Percentiles rank a stretch among this genome's conserved stretches.
Evolutionary conservation across 1,140 invertebrate species (phyloP).

Genomic region (Anadara kagoshimensis): DNA sequence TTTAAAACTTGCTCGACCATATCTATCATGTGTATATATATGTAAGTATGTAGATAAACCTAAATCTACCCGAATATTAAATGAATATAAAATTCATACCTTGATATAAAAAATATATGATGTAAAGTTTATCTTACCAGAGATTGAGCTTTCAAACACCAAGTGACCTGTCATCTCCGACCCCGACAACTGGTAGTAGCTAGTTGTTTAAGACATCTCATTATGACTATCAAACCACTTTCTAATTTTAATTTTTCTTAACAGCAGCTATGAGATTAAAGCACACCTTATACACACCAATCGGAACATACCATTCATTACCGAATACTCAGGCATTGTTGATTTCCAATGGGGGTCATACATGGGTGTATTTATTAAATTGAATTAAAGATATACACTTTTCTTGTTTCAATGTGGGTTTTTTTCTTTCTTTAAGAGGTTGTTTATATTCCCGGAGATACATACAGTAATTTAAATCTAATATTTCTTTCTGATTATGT

Average conservation of each 20-base stretch:
- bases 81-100: too few relatives aligned
- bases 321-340: constrained; percentile 32
- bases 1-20: too few relatives aligned
- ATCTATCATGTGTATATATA: too few relatives aligned
- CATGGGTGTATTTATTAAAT: constrained; percentile 22
- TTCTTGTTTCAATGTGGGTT: constrained; percentile 19
- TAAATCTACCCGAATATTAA: too few relatives aligned
- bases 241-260: constrained; percentile 28
- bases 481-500: constrained; percentile 41
- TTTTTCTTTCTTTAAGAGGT: too few relatives aligned
- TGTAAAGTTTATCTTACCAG: constrained; percentile 23
- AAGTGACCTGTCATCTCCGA: constrained; percentile 14
- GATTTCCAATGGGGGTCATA: constrained; percentile 19
- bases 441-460: constrained; percentile 12
- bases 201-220: constrained; percentile 2
- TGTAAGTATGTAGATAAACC: too few relatives aligned
- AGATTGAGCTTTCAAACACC: constrained; percentile 7
- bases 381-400: constrained; percentile 20
- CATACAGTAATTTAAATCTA: constrained; percentile 30
- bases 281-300: constrained; percentile 28
- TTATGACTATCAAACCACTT: constrained; percentile 24
- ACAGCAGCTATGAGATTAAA: constrained; percentile 16
- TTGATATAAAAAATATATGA: neutral
- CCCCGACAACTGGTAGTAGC: neutral
- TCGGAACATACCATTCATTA: constrained; percentile 28